These are phyloP conservation scores for Diglossa cyanea DNA, from an alignment of 2,797 vertebrate genomes.

Conservation along the genomic window DNA sequence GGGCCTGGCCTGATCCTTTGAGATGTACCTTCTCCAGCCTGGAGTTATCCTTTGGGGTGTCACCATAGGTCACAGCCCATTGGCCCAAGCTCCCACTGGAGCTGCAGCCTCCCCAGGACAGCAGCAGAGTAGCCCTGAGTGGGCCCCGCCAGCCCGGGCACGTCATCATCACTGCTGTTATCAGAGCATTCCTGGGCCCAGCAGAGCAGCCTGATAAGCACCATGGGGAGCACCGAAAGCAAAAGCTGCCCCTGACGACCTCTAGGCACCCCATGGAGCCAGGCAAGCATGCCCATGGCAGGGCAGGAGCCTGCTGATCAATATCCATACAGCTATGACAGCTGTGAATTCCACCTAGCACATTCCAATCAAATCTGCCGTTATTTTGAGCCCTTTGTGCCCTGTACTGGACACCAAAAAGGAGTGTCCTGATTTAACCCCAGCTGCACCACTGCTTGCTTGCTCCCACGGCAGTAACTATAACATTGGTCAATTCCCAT, in stretches of 20 bases:
- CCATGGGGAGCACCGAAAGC: background rate
- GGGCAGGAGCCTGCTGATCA: background rate
- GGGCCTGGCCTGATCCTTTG: background rate
- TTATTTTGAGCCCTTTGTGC: background rate
- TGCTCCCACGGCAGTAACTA: background rate
- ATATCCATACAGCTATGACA: background rate
- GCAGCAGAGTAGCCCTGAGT: background rate
- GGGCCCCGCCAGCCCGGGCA: rapidly evolving
- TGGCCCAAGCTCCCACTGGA: background rate
- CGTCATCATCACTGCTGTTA: rapidly evolving
- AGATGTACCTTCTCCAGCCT: background rate
- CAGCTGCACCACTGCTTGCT: background rate
- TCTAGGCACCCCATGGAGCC: background rate
- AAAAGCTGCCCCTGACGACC: background rate
- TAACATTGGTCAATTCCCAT: background rate
- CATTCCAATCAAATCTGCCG: background rate
- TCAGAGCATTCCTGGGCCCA: background rate
- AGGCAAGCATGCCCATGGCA: background rate
- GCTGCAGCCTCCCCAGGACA: background rate
- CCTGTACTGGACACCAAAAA: background rate
- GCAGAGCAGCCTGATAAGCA: background rate
- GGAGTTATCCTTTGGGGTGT: background rate
- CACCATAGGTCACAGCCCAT: background rate
- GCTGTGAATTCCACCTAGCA: background rate
- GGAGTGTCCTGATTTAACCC: background rate